A percentile compares a stretch with the other conserved stretches of the same genome.
Conservation (phyloP, 2,113 vertebrate genomes). For the Odocoileus hemionus region DNA sequence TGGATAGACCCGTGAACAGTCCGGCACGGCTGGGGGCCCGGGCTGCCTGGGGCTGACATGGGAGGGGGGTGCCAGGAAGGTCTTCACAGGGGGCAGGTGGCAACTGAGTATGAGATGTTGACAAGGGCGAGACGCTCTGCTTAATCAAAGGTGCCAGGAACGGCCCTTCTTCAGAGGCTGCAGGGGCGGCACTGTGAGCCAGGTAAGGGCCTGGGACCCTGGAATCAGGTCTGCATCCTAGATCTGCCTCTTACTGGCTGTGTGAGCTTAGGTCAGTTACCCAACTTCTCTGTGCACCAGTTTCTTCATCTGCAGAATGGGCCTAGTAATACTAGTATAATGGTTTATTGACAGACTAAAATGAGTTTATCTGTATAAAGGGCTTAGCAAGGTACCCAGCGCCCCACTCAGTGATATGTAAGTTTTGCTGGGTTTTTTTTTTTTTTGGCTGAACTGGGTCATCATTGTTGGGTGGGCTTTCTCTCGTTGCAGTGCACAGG, state of each 20-base stretch:
- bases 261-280: background rate
- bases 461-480: background rate
- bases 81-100: rapidly evolving
- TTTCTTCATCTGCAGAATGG: background rate
- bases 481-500: background rate
- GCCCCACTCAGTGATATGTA: too few relatives aligned
- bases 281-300: background rate
- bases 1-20: background rate
- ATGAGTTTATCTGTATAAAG: background rate
- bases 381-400: background rate
- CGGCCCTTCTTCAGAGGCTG: background rate
- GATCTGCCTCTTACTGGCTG: rapidly evolving
- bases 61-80: background rate
- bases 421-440: background rate
- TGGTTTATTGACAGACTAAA: background rate
- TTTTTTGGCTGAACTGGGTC: background rate
- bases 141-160: background rate
- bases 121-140: background rate
- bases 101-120: background rate
- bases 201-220: background rate
- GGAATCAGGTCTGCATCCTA: background rate
- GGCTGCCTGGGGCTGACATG: background rate
- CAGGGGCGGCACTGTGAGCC: background rate
- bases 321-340: background rate
- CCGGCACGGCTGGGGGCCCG: rapidly evolving